Percentiles rank a stretch among this genome's conserved stretches.
These are phyloP conservation scores for Ivindomyrus marchei DNA, from an alignment of 2,113 vertebrate genomes.

Conservation along the genomic window DNA sequence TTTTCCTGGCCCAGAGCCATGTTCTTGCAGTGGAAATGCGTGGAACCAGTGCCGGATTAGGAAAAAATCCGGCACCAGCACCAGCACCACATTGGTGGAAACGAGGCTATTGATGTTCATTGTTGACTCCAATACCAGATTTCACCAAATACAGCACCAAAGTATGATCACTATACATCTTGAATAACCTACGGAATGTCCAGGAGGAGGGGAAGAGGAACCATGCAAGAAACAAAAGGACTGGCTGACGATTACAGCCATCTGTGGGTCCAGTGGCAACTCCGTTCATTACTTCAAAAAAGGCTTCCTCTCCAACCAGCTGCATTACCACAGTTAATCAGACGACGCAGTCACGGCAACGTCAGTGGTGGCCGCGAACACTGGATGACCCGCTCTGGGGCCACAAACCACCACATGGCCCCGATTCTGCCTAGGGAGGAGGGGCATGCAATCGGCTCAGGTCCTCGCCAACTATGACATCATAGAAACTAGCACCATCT, in stretches of 20 bases:
- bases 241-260: constrained; percentile 34
- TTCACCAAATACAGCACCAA: not conserved
- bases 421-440: not conserved
- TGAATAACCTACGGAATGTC: not conserved
- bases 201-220: not conserved
- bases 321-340: constrained; percentile 47
- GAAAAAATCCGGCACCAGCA: too few species aligned
- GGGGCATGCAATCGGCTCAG: not conserved
- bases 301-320: constrained; percentile 44
- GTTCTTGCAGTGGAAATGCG: too few species aligned
- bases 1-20: too few species aligned
- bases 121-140: not conserved
- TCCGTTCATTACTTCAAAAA: constrained; percentile 41
- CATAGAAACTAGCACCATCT: not conserved
- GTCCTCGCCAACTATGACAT: not conserved
- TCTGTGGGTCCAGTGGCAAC: constrained; percentile 37
- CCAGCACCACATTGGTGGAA: too few species aligned
- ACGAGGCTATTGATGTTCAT: not conserved
- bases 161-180: not conserved
- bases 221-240: constrained; percentile 36
- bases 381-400: not conserved
- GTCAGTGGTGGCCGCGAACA: constrained; percentile 29
- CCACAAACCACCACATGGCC: constrained; percentile 17
- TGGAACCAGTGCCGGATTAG: too few species aligned
- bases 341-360: constrained; percentile 26